Percentiles rank a stretch among this genome's conserved stretches.
Conservation (phyloP, 2,888 invertebrate species). For the Muscina levida region DNA sequence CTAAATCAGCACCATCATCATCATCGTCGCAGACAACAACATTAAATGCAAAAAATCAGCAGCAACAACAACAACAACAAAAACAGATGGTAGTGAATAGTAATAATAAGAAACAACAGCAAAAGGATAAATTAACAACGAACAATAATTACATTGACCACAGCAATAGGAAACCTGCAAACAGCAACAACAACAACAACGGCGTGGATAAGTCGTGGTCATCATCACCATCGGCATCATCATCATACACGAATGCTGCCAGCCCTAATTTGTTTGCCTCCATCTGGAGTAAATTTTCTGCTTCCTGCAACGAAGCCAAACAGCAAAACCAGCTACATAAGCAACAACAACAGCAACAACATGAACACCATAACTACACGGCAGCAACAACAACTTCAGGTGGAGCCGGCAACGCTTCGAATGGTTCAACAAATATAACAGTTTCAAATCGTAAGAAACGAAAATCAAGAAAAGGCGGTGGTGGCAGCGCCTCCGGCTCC, state of each 20-base stretch:
- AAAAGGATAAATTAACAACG: conserved; percentile 57
- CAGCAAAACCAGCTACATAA: conserved; percentile 51
- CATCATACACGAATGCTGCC: conserved; percentile 48
- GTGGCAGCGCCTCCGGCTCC: conserved; percentile 32
- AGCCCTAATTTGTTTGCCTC: conserved; percentile 64
- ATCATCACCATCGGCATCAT: conserved; percentile 14
- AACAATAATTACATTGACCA: conserved; percentile 64
- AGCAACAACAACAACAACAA: conserved; percentile 70
- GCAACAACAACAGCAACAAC: conserved; percentile 46
- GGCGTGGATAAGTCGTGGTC: conserved; percentile 37
- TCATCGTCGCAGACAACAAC: conserved; percentile 28
- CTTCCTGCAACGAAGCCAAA: conserved; percentile 61
- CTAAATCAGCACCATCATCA: conserved; percentile 51
- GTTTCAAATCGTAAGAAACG: conserved; percentile 74
- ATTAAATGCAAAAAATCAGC: conserved; percentile 48
- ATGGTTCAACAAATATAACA: conserved; percentile 58
- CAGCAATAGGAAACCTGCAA: conserved; percentile 67
- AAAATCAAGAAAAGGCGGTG: conserved; percentile 74
- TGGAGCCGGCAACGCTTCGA: conserved; percentile 38
- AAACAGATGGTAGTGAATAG: conserved; percentile 60
- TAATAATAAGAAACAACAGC: conserved; percentile 59
- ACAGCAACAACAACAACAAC: conserved; percentile 62
- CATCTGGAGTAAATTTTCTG: conserved; percentile 70
- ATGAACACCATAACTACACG: conserved; percentile 34
- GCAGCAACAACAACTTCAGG: conserved; percentile 37